phyloP scores from a whole-genome alignment of 1,140 invertebrate genomes.

The Rhynchophorus ferrugineus region DNA sequence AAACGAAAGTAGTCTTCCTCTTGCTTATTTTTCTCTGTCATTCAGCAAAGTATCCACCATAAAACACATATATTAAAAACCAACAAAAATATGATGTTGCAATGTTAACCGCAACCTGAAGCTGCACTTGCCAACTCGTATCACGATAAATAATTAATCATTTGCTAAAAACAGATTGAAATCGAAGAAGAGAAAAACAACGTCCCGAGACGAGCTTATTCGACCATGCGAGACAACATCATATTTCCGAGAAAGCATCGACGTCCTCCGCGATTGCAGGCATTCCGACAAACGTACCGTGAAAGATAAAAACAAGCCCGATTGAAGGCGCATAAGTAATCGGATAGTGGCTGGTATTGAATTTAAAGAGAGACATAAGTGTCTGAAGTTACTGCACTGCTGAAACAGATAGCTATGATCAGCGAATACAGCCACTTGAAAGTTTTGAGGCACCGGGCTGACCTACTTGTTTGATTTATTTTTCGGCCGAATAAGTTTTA shows the following conservation, averaged over 20 bases:
- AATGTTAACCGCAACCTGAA: too few species aligned
- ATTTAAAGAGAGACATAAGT: slow-evolving; percentile 11
- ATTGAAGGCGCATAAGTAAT: slow-evolving; percentile 10
- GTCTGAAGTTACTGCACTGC: slow-evolving; percentile 3
- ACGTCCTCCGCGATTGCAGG: neutral
- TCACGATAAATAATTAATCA: neutral
- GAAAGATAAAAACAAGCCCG: slow-evolving; percentile 1
- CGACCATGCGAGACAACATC: neutral
- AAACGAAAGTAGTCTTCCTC: too few species aligned
- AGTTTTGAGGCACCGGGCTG: slow-evolving; percentile 10
- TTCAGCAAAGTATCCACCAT: too few species aligned
- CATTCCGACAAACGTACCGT: neutral
- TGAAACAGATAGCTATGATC: slow-evolving; percentile 1
- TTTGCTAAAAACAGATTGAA: neutral
- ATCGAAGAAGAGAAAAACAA: neutral
- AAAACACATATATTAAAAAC: too few species aligned
- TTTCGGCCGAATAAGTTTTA: too few species aligned
- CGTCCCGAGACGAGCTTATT: neutral
- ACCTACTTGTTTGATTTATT: slow-evolving; percentile 9
- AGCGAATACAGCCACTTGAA: slow-evolving; percentile 2
- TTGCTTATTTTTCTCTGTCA: too few species aligned
- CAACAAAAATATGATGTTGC: too few species aligned
- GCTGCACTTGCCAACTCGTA: too few species aligned
- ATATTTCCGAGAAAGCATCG: neutral
- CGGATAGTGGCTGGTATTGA: slow-evolving; percentile 4